phyloP scores from a whole-genome alignment of 2,888 invertebrate genomes.

The Petrolisthes manimaculis region DNA sequence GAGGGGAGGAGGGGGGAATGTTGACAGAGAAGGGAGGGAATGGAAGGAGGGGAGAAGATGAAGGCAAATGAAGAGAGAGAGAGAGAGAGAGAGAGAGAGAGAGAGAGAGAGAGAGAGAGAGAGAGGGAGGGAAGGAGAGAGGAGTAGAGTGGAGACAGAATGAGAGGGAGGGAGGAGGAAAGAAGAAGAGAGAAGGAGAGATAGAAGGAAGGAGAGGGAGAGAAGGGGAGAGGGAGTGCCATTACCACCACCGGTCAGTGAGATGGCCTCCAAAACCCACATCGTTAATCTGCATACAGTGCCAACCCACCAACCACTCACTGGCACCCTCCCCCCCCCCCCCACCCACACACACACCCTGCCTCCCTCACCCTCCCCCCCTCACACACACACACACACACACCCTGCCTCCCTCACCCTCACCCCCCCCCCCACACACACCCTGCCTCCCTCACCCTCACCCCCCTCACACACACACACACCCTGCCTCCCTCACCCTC shows the following conservation, averaged over 20 bases:
- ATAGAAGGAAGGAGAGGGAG: not conserved
- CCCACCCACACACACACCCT: too few relatives aligned
- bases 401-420: too few relatives aligned
- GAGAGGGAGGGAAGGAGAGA: not conserved
- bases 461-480: too few relatives aligned
- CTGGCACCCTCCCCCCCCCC: too few relatives aligned
- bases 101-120: not conserved
- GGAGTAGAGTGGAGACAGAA: not conserved
- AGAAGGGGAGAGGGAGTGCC: not conserved
- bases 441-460: too few relatives aligned
- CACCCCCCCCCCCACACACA: too few relatives aligned
- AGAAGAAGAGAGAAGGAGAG: not conserved
- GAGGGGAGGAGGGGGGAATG: not conserved
- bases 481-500: too few relatives aligned
- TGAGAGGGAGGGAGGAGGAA: not conserved
- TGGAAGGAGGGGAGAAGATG: not conserved
- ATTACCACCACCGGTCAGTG: not conserved
- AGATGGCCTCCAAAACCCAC: slow-evolving; percentile 39
- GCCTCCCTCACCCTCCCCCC: too few relatives aligned
- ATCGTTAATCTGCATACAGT: slow-evolving; percentile 57
- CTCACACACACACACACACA: too few relatives aligned
- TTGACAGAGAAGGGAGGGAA: not conserved
- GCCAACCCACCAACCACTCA: slow-evolving; percentile 54
- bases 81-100: not conserved
- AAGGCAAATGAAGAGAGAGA: not conserved